phyloP scores from a whole-genome alignment of 2,888 invertebrate species.

The Spodoptera exigua region DNA sequence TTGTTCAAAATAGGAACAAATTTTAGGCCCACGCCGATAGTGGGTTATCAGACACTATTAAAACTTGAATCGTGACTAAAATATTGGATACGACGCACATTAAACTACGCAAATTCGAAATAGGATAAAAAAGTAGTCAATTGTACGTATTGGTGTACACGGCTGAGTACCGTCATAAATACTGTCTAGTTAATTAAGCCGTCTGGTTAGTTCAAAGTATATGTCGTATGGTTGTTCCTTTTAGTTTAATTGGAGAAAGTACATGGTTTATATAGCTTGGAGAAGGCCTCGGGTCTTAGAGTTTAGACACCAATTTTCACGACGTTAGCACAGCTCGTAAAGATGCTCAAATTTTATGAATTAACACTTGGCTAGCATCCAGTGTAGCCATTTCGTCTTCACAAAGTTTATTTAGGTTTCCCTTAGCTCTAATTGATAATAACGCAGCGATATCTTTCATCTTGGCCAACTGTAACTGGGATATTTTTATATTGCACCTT shows the following conservation, averaged over 20 bases:
- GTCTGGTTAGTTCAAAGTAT: slow-evolving; percentile 46
- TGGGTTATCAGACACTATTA: slow-evolving; percentile 11
- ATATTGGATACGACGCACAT: slow-evolving; percentile 24
- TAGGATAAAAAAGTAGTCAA: slow-evolving; percentile 8
- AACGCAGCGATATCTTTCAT: slow-evolving; percentile 75
- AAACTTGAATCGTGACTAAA: too few relatives aligned
- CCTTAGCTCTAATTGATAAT: slow-evolving; percentile 80
- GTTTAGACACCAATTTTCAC: slow-evolving; percentile 56
- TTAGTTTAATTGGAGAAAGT: slow-evolving; percentile 31
- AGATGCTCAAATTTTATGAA: slow-evolving; percentile 79
- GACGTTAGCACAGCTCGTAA: slow-evolving; percentile 77
- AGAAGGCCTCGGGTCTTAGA: slow-evolving; percentile 34
- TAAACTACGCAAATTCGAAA: slow-evolving; percentile 13
- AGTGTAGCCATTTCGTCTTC: slow-evolving; percentile 66
- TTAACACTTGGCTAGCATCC: slow-evolving; percentile 81
- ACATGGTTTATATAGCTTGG: slow-evolving; percentile 40
- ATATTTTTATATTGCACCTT: slow-evolving; percentile 62
- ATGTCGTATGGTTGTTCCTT: slow-evolving; percentile 17
- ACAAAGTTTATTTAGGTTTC: slow-evolving; percentile 76
- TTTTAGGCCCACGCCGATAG: slow-evolving; percentile 42
- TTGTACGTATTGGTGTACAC: slow-evolving; percentile 23
- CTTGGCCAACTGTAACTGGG: slow-evolving; percentile 58
- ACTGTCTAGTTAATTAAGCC: slow-evolving; percentile 49
- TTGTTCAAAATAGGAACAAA: slow-evolving; percentile 31
- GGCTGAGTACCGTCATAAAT: slow-evolving; percentile 39